Conservation (phyloP, 2,888 invertebrate genomes). For the Salticus scenicus region DNA sequence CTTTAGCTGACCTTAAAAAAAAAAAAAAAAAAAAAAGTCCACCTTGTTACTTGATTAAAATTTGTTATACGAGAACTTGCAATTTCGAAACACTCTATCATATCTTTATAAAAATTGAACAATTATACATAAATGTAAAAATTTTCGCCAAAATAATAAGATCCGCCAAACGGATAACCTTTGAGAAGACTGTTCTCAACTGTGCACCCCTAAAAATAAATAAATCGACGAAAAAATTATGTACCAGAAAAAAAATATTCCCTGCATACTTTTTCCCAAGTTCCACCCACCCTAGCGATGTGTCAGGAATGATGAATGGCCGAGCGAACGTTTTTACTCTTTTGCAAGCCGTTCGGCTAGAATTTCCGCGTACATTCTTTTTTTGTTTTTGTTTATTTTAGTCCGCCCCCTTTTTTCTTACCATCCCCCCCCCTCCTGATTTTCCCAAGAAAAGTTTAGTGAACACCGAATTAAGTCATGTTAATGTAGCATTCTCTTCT, state of each 20-base stretch:
- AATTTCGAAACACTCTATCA: too few relatives aligned
- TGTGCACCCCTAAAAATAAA: slow-evolving; percentile 24
- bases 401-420: background rate
- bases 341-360: slow-evolving; percentile 40
- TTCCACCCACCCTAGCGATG: slow-evolving; percentile 31
- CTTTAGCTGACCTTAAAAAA: too few relatives aligned
- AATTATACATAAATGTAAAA: too few relatives aligned
- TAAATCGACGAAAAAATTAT: slow-evolving; percentile 22
- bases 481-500: background rate
- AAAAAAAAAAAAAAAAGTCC: too few relatives aligned
- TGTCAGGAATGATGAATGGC: slow-evolving; percentile 64
- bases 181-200: slow-evolving; percentile 9
- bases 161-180: background rate
- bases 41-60: too few relatives aligned
- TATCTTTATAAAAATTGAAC: too few relatives aligned
- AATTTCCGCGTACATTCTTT: slow-evolving; percentile 40
- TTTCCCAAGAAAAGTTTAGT: background rate
- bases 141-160: background rate
- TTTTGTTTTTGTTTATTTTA: background rate
- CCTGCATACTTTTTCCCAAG: slow-evolving; percentile 43
- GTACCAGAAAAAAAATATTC: slow-evolving; percentile 16
- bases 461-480: slow-evolving; percentile 15
- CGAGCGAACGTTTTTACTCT: slow-evolving; percentile 46
- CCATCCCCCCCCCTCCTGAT: background rate
- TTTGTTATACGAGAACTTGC: too few relatives aligned